A percentile compares a stretch with the other conserved stretches of the same genome.
Evolutionary conservation across 2,888 invertebrate genomes (phyloP).

Genomic region (Mimas tiliae): DNA sequence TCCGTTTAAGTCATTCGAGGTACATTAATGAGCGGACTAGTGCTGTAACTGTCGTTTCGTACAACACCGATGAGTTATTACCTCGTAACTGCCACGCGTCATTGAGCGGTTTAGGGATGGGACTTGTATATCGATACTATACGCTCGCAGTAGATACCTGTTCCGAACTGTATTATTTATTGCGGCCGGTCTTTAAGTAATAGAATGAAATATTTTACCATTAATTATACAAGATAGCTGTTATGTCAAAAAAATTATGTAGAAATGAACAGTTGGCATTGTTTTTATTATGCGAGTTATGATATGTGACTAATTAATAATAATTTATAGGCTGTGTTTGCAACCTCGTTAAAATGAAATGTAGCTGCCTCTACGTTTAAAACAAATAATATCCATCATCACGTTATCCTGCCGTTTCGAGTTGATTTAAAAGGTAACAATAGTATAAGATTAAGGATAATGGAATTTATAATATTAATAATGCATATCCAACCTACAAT

Average conservation of each 20-base stretch:
- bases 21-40: slow-evolving; percentile 45
- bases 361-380: no score
- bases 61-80: slow-evolving; percentile 70
- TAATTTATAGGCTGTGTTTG: neutral
- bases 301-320: neutral
- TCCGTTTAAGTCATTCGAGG: slow-evolving; percentile 36
- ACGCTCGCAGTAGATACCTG: slow-evolving; percentile 41
- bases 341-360: no score
- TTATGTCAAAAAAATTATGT: neutral
- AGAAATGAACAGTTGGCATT: neutral
- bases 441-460: no score
- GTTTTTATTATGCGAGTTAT: neutral
- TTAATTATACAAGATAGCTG: neutral
- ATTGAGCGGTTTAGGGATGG: slow-evolving; percentile 49
- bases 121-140: slow-evolving; percentile 29
- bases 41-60: slow-evolving; percentile 66
- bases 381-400: no score
- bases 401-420: no score
- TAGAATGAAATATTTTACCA: neutral
- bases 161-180: slow-evolving; percentile 26
- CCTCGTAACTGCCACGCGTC: slow-evolving; percentile 65
- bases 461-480: no score
- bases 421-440: no score
- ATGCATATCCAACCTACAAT: no score
- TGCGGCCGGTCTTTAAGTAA: neutral